Conservation (phyloP, 2,797 vertebrate genomes). For the Syngnathus acus region DNA sequence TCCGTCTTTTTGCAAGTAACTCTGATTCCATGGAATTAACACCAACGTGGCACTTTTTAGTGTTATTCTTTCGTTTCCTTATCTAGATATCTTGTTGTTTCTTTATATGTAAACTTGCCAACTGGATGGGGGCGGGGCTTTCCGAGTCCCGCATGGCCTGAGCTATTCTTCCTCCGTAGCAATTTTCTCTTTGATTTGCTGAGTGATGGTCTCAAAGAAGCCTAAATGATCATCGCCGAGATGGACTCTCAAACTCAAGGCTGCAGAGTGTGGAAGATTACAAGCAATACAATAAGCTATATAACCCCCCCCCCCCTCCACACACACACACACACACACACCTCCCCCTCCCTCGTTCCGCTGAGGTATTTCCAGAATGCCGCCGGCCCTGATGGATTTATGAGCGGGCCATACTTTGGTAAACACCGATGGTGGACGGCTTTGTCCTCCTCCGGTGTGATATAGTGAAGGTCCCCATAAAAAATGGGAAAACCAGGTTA, state of each 20-base stretch:
- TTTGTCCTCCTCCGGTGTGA: constrained; percentile 55
- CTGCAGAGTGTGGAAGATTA: constrained; percentile 44
- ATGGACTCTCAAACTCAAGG: constrained; percentile 53
- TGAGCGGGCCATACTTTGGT: constrained; percentile 61
- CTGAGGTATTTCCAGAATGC: constrained; percentile 68
- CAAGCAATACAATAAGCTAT: constrained; percentile 44
- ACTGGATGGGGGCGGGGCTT: constrained; percentile 49
- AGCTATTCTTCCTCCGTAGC: constrained; percentile 56
- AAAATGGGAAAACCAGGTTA: constrained; percentile 69
- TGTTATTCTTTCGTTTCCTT: constrained; percentile 8
- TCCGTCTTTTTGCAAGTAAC: not conserved
- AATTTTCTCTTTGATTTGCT: constrained; percentile 59
- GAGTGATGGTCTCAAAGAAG: constrained; percentile 56
- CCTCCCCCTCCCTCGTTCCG: constrained; percentile 26
- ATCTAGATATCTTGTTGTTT: constrained; percentile 31
- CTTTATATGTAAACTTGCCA: constrained; percentile 41
- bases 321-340: constrained; percentile 3
- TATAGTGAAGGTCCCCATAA: constrained; percentile 66
- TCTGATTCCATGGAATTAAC: not conserved
- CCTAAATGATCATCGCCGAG: constrained; percentile 56
- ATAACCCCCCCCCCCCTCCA: constrained; percentile 20
- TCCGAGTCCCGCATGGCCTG: constrained; percentile 46
- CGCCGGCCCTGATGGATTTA: constrained; percentile 64
- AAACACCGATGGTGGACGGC: constrained; percentile 64
- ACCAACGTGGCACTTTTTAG: not conserved